Evolutionary conservation across 2,113 vertebrate species (phyloP).

Genomic region (Cavia porcellus): DNA sequence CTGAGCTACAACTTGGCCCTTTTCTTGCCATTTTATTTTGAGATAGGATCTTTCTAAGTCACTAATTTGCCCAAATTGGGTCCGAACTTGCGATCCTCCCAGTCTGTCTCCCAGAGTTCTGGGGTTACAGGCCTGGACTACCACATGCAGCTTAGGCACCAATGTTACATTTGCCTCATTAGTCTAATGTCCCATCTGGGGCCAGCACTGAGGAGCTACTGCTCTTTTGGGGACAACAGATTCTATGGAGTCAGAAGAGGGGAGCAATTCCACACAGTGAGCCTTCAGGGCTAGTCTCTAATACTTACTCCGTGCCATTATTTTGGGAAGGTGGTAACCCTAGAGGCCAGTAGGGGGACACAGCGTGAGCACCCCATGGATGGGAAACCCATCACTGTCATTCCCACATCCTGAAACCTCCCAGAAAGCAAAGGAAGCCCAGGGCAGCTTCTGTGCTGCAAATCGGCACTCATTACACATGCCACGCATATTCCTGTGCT

Average conservation of each 20-base stretch:
- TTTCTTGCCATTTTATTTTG: not conserved
- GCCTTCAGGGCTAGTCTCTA: not conserved
- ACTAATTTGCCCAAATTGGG: not conserved
- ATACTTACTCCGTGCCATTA: not conserved
- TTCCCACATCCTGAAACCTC: not conserved
- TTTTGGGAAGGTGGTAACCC: not conserved
- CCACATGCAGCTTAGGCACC: not conserved
- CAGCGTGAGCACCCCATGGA: rapidly evolving
- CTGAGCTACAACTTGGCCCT: not conserved
- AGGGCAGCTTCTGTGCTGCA: not conserved
- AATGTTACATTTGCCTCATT: not conserved
- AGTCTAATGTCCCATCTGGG: not conserved
- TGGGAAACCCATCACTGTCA: rapidly evolving
- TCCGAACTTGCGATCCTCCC: not conserved
- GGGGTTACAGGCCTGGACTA: not conserved
- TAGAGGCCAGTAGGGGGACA: not conserved
- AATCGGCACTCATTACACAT: no score
- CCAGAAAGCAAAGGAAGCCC: not conserved
- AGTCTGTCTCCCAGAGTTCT: not conserved
- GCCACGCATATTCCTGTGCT: rapidly evolving
- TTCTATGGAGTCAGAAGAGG: not conserved
- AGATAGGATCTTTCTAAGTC: not conserved
- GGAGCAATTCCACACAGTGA: not conserved
- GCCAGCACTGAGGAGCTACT: not conserved
- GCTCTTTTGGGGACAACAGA: not conserved